Evolutionary conservation across 2,113 vertebrate genomes (phyloP), one percentile per base, ranked within the genome.

Genomic region (Girardinichthys multiradiatus): DNA sequence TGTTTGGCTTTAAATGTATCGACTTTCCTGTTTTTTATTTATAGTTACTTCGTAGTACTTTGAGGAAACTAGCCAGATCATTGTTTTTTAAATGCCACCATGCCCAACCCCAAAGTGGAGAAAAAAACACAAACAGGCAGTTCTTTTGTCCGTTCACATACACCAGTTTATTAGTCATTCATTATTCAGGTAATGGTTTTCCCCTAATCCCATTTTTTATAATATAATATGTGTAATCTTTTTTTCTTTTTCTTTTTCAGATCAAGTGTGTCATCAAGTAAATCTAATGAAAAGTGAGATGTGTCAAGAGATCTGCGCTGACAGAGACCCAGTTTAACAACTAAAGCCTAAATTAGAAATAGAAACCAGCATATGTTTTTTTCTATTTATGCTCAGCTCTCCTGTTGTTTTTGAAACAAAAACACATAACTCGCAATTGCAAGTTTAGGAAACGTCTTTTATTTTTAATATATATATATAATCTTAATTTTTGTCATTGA

Each of bases 201-300:
- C 24, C 48, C 21, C 9, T 54, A 24, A n/a, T 54, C 48, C n/a
- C 48, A n/a, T 17, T n/a, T 54, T n/a, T 54, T n/a, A 7, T n/a
- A 54, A n/a, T 54, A 21, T 54, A 1, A 57, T 57, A 28, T 64
- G 51, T 24, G 37, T 2, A 21, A 48, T 59, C n/a, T 45, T 27
- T 57, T 21, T 61, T 42, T 64, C 64, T 75, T 1, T n/a, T 88
- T 45, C 4, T 15, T 45, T 45, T 89, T 69, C 68, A 91, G 87
- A 64, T 80, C 79, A n/a, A 42, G 57, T 51, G 26, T 70, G 8
- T 29, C 59, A 9, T 77, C 78, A 15, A 69, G 31, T 42, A 3
- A 26, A 33, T 24, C 24, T 54, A 37, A n/a, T 37, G 68, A 76
- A 51, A 85, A 79, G 27, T 80, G 39, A 83, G 14, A 39, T 39